phyloP scores from a whole-genome alignment of 2,797 vertebrate genomes.

The Pteropus rufus region DNA sequence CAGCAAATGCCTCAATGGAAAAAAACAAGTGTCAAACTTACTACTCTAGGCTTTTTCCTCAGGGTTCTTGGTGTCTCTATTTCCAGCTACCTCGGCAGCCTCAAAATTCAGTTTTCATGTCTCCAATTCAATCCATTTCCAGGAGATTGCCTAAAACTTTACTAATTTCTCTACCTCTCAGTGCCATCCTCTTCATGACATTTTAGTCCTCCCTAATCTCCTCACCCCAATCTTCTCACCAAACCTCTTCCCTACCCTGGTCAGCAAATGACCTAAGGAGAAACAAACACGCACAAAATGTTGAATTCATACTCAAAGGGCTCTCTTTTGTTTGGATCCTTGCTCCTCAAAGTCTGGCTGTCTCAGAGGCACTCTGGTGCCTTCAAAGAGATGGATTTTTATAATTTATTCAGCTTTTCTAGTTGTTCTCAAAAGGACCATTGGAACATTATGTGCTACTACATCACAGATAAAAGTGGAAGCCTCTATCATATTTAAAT shows the following conservation, averaged over 20 bases:
- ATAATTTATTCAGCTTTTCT: neutral
- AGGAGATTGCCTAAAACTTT: neutral
- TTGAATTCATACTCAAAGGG: neutral
- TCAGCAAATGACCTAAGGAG: neutral
- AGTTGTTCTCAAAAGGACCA: neutral
- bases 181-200: neutral
- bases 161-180: neutral
- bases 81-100: neutral
- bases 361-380: neutral
- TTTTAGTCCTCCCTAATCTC: neutral
- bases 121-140: neutral
- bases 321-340: neutral
- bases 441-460: neutral
- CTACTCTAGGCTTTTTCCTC: neutral
- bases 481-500: neutral
- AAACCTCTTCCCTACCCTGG: neutral
- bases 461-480: neutral
- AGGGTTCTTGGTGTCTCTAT: neutral
- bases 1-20: neutral
- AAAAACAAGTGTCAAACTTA: neutral
- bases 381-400: neutral
- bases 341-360: neutral
- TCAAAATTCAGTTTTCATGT: neutral
- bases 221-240: neutral
- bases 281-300: neutral